phyloP scores from a whole-genome alignment of 2,797 vertebrate species.

The Apodemus agrarius region DNA sequence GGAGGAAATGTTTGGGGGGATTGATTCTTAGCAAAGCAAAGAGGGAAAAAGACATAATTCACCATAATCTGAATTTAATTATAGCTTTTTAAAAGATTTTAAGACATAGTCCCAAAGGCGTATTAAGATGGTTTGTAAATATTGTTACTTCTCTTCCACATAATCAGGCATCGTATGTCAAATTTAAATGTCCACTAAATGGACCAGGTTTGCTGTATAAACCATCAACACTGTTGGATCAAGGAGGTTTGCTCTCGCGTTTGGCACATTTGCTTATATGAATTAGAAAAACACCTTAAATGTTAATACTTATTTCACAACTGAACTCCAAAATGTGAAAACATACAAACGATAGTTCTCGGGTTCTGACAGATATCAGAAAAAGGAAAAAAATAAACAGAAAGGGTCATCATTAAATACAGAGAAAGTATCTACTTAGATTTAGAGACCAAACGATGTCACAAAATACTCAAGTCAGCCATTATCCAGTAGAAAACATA shows the following conservation, averaged over 20 bases:
- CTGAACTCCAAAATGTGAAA: conserved; percentile 55
- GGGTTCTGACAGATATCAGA: conserved; percentile 52
- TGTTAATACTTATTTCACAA: conserved; percentile 57
- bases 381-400: conserved; percentile 59
- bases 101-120: conserved; percentile 64
- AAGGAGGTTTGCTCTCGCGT: conserved; percentile 4
- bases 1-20: neutral
- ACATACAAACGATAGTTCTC: conserved; percentile 55
- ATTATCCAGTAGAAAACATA: conserved; percentile 74
- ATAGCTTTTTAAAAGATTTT: conserved; percentile 3
- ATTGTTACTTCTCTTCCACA: conserved; percentile 39
- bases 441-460: conserved; percentile 72
- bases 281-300: conserved; percentile 63
- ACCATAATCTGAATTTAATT: conserved; percentile 45
- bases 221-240: conserved; percentile 31
- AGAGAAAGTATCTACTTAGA: conserved; percentile 60
- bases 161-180: conserved; percentile 52
- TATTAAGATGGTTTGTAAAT: conserved; percentile 53
- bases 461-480: conserved; percentile 50
- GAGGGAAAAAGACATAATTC: neutral
- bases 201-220: conserved; percentile 27
- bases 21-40: conserved; percentile 44
- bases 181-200: conserved; percentile 58
- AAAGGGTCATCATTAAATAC: conserved; percentile 45
- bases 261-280: conserved; percentile 37